A percentile compares a stretch with the other conserved stretches of the same genome.
These are phyloP conservation scores for Barypeithes pellucidus DNA, from an alignment of 2,888 invertebrate species.

Conservation along the genomic window DNA sequence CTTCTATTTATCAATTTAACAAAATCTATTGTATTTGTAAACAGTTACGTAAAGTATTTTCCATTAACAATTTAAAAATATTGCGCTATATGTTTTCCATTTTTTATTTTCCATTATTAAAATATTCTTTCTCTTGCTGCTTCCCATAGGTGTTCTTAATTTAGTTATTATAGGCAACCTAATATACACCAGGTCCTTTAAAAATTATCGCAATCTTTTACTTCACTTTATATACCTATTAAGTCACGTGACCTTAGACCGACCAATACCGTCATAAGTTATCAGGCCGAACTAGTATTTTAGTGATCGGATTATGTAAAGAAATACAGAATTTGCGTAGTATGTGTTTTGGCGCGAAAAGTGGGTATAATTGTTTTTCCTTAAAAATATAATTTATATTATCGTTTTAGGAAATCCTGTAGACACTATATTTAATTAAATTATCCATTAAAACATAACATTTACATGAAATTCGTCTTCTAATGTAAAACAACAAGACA, in stretches of 20 bases:
- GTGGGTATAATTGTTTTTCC: background rate
- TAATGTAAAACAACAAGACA: background rate
- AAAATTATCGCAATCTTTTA: background rate
- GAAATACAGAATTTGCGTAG: background rate
- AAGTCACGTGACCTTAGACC: background rate
- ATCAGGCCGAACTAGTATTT: background rate
- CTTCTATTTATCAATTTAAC: background rate
- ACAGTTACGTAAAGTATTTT: background rate
- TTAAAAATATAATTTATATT: background rate
- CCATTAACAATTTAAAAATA: too few relatives aligned
- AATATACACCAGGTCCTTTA: background rate
- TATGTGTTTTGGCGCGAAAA: constrained; percentile 3
- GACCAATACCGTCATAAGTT: background rate
- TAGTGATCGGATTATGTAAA: background rate
- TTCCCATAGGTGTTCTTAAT: too few relatives aligned
- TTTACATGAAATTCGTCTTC: background rate
- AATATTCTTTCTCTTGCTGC: too few relatives aligned
- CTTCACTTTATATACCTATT: background rate
- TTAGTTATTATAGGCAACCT: background rate
- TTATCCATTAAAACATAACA: background rate
- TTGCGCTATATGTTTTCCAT: too few relatives aligned
- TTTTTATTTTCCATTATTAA: too few relatives aligned
- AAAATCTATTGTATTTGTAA: background rate
- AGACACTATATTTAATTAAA: background rate
- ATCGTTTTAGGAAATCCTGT: background rate